Conservation (phyloP, 2,797 vertebrate genomes). For the Cyclura pinguis region DNA sequence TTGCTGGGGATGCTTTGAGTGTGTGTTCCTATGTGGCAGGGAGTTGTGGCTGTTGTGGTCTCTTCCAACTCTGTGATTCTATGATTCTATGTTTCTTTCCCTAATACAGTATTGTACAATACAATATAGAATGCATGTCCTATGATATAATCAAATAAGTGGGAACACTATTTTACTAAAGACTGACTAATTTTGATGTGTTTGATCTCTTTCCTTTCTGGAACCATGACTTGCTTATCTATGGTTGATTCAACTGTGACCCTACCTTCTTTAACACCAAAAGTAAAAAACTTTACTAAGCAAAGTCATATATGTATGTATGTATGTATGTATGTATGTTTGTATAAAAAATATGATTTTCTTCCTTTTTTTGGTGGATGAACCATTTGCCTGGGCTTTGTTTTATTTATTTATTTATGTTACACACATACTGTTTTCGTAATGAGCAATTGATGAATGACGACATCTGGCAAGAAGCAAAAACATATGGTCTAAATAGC, state of each 20-base stretch:
- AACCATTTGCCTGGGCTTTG: slow-evolving; percentile 58
- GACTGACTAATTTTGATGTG: not conserved
- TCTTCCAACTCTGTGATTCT: too few species aligned
- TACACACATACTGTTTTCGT: slow-evolving; percentile 76
- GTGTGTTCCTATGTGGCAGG: too few species aligned
- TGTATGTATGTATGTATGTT: too few species aligned
- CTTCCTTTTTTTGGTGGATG: slow-evolving; percentile 55
- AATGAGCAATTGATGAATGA: slow-evolving; percentile 85
- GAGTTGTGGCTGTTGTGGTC: too few species aligned
- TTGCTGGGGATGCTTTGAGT: too few species aligned
- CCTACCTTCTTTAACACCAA: not conserved
- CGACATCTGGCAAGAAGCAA: slow-evolving; percentile 81
- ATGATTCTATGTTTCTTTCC: too few species aligned
- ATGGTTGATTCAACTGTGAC: not conserved
- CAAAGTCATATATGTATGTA: too few species aligned
- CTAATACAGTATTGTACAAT: too few species aligned
- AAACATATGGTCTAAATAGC: slow-evolving; percentile 82
- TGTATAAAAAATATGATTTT: slow-evolving; percentile 59
- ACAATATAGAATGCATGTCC: too few species aligned
- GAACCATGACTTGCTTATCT: not conserved
- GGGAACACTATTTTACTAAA: not conserved
- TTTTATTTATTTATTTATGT: slow-evolving; percentile 45
- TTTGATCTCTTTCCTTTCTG: not conserved
- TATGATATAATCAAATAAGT: not conserved
- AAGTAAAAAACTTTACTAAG: not conserved